Percentiles rank a stretch among this genome's conserved stretches.
These are phyloP conservation scores for Hirtodrosophila cameraria DNA, from an alignment of 2,888 invertebrate genomes.

Conservation along the genomic window DNA sequence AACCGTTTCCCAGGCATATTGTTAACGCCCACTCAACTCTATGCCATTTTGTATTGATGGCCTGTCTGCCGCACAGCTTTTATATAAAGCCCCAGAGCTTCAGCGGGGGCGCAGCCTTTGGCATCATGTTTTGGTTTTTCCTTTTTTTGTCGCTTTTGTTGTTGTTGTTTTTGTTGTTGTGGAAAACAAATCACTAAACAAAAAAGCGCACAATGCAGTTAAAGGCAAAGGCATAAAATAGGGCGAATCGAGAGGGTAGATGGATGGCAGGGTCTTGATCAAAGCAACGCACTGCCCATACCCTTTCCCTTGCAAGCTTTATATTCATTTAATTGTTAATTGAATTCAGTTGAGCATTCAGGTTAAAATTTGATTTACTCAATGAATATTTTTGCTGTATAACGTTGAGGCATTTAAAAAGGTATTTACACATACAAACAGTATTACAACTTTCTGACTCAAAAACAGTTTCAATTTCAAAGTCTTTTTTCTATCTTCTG, in stretches of 20 bases:
- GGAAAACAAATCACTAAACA: slow-evolving; percentile 76
- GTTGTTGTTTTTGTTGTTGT: slow-evolving; percentile 40
- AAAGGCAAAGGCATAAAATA: slow-evolving; percentile 53
- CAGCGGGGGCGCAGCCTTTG: slow-evolving; percentile 72
- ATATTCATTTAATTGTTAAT: too few species aligned
- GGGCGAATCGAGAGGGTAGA: slow-evolving; percentile 43
- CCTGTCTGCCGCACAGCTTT: slow-evolving; percentile 80
- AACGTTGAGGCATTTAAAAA: too few species aligned
- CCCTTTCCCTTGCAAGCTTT: slow-evolving; percentile 6
- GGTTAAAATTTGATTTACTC: too few species aligned
- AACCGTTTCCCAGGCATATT: slow-evolving; percentile 51
- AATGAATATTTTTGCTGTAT: too few species aligned
- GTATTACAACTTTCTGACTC: too few species aligned
- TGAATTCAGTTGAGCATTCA: too few species aligned
- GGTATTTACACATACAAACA: too few species aligned
- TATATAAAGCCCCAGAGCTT: slow-evolving; percentile 76
- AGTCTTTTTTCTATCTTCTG: too few species aligned
- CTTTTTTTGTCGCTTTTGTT: slow-evolving; percentile 28
- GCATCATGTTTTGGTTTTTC: slow-evolving; percentile 70
- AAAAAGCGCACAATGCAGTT: slow-evolving; percentile 76
- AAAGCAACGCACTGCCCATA: slow-evolving; percentile 43
- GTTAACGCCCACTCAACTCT: slow-evolving; percentile 80
- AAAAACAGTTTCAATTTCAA: too few species aligned
- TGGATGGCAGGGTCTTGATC: slow-evolving; percentile 27
- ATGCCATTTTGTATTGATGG: slow-evolving; percentile 80